Conservation (phyloP, 2,888 invertebrate genomes). For the Molorchus minor region DNA sequence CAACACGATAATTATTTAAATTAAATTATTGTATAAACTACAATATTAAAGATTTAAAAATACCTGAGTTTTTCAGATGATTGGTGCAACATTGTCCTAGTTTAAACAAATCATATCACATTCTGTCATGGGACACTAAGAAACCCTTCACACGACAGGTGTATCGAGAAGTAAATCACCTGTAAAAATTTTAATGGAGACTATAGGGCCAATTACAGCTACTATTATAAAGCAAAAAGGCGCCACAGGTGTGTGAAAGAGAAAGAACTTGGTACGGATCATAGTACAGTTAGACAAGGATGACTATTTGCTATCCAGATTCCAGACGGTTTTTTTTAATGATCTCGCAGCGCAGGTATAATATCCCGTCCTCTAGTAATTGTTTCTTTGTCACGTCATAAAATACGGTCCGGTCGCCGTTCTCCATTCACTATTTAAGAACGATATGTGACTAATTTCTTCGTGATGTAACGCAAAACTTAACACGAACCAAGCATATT, state of each 20-base stretch:
- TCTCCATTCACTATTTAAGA: not conserved
- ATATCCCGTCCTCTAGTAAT: conserved; percentile 56
- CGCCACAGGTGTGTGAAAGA: conserved; percentile 46
- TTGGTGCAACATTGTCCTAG: too few relatives aligned
- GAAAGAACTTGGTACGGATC: conserved; percentile 34
- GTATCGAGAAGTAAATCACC: conserved; percentile 48
- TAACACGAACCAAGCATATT: too few relatives aligned
- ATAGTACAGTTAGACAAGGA: conserved; percentile 41
- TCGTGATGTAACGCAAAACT: too few relatives aligned
- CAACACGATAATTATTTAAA: too few relatives aligned
- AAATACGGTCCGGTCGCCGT: conserved; percentile 39
- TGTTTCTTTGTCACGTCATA: conserved; percentile 59
- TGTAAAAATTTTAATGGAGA: conserved; percentile 51
- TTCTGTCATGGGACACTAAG: too few relatives aligned
- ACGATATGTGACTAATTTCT: too few relatives aligned
- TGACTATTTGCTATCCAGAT: conserved; percentile 53
- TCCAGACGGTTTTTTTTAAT: conserved; percentile 58
- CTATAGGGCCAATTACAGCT: conserved; percentile 55
- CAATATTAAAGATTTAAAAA: too few relatives aligned
- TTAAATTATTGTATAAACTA: too few relatives aligned
- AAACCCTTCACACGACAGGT: too few relatives aligned
- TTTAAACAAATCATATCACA: too few relatives aligned
- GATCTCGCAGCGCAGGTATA: conserved; percentile 53
- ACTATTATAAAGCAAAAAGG: conserved; percentile 54
- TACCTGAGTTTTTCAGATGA: too few relatives aligned